Evolutionary conservation across 2,797 vertebrate species (phyloP), one percentile per base, ranked within the genome.

Genomic region (Rhodeus uyekii): DNA sequence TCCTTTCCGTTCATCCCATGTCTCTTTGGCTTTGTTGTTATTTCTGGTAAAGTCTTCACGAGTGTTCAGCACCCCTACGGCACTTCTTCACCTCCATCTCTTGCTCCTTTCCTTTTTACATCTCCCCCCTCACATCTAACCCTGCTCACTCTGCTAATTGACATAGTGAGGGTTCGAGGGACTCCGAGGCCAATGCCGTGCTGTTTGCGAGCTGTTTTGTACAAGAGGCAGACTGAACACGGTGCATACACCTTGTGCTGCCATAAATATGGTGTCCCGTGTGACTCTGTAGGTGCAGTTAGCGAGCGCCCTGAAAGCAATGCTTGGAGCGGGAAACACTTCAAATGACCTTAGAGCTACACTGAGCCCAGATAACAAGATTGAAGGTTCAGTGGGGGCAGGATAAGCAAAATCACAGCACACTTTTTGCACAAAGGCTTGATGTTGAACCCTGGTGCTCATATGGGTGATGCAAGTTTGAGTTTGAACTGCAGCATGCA

Each of bases 261-360:
- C 65, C 67, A 71, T 87, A 84, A 88, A 87, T 86, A 86, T 77
- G 81, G 73, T 1, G 75, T 87, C 86, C 86, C 83, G 18, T 50
- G 86, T 83, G 84, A 61, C 76, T 65, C 22, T 4, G 38, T 68
- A 78, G 82, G 82, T 83, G 82, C 64, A 60, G 84, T 86, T 85
- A 36, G 78, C 2, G 14, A 42, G 80, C 36, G 60, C 80, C 60
- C 46, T 75, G 61, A 65, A 81, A 81, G 71, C 71, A 5, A 67
- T 65, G 80, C 80, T 81, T 6, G 36, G 16, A 78, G 82, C 79
- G 39, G 53, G 50, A 76, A 81, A 82, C 46, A 78, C 83, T 83
- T 84, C 68, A 81, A 61, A 83, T 81, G 73, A 82, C 80, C 72
- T 77, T 14, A 80, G 80, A 78, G 73, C 82, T 82, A 39, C 32